phyloP scores from a whole-genome alignment of 2,888 invertebrate species.

The Heliconius ismenius region DNA sequence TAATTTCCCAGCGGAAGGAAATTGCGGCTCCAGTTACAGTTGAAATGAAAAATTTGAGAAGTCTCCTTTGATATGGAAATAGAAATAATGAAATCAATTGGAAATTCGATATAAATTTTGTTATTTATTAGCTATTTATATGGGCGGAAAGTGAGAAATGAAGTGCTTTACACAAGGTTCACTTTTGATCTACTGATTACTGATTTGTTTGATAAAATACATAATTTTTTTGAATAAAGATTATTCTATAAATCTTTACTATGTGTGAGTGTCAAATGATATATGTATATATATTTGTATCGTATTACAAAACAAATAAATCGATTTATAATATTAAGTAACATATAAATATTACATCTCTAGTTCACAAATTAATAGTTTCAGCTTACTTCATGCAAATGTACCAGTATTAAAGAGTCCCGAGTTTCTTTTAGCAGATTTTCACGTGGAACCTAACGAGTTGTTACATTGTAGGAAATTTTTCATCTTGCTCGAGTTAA shows the following conservation, averaged over 20 bases:
- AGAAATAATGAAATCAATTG: neutral
- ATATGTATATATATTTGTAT: too few relatives aligned
- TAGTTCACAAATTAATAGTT: slow-evolving; percentile 2
- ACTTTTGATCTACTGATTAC: too few relatives aligned
- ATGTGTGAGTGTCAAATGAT: too few relatives aligned
- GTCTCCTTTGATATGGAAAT: neutral
- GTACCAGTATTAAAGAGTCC: neutral
- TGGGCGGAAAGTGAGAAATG: too few relatives aligned
- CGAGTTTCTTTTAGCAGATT: slow-evolving; percentile 15
- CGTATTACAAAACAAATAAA: too few relatives aligned
- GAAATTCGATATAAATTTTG: neutral
- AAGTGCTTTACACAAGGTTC: too few relatives aligned
- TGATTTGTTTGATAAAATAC: too few relatives aligned
- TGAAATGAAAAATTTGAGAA: neutral
- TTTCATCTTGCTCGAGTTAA: slow-evolving; percentile 1
- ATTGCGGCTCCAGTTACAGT: neutral
- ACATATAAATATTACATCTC: neutral
- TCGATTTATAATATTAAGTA: too few relatives aligned
- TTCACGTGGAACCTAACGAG: slow-evolving; percentile 14
- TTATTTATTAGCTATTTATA: neutral
- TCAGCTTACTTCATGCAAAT: slow-evolving; percentile 13
- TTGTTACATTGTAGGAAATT: slow-evolving; percentile 10
- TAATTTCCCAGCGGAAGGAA: slow-evolving; percentile 35
- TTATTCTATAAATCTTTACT: too few relatives aligned
- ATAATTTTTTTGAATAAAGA: too few relatives aligned